A percentile compares a stretch with the other conserved stretches of the same genome.
phyloP scores from a whole-genome alignment of 2,113 vertebrate species.

The Nicator chloris region DNA sequence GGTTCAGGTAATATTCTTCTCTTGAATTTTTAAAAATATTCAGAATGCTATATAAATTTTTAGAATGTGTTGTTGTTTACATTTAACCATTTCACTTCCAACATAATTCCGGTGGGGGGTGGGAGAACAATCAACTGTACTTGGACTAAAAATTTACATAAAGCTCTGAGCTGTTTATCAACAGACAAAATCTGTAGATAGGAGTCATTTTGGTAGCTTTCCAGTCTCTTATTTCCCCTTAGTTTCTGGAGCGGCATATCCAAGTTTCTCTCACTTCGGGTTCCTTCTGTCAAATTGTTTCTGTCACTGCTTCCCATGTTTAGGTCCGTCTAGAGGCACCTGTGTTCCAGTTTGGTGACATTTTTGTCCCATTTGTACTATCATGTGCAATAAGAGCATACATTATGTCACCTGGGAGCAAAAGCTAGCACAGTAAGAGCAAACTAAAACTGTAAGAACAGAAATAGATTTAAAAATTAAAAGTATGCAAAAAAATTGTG shows the following conservation, averaged over 20 bases:
- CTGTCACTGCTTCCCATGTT: neutral
- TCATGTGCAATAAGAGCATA: neutral
- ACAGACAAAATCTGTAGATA: accelerated
- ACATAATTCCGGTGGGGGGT: accelerated
- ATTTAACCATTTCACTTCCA: neutral
- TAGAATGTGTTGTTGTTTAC: neutral
- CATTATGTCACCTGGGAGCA: neutral
- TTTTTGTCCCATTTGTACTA: neutral
- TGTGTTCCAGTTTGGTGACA: neutral
- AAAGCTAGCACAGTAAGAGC: neutral
- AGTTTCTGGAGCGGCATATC: neutral
- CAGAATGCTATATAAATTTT: neutral
- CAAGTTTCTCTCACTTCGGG: neutral
- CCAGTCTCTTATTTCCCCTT: neutral
- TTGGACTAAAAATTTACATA: neutral
- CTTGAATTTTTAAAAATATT: neutral
- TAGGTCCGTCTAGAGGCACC: neutral
- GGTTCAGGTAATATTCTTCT: slow-evolving; percentile 85
- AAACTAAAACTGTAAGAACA: neutral
- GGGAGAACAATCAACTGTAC: neutral
- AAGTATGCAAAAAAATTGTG: neutral
- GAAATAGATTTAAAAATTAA: neutral
- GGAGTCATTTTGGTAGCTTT: neutral
- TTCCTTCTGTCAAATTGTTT: neutral
- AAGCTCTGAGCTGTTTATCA: neutral